Conservation (phyloP, 2,797 vertebrate genomes). For the Petrocephalus sullivani region DNA sequence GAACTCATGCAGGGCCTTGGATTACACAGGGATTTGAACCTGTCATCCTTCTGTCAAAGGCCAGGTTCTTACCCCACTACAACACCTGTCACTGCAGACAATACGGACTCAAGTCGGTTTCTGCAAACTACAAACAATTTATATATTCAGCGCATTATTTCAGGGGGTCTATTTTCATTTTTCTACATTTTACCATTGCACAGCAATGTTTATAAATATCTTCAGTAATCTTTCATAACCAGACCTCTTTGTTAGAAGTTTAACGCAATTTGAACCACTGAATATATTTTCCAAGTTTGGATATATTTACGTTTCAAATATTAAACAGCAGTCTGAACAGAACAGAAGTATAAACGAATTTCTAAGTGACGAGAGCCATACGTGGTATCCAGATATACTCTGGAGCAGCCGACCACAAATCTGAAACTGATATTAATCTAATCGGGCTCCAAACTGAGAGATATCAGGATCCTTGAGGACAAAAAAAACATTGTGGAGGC, state of each 20-base stretch:
- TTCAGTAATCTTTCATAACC: not conserved
- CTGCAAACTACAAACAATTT: not conserved
- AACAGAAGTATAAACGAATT: not conserved
- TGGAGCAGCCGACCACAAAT: not conserved
- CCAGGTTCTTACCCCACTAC: too few species aligned
- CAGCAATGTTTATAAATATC: not conserved
- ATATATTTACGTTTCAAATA: not conserved
- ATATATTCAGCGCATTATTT: not conserved
- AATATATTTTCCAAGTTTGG: not conserved
- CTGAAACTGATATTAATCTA: not conserved
- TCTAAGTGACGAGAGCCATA: conserved; percentile 15
- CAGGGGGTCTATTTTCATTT: not conserved
- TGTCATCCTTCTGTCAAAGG: not conserved
- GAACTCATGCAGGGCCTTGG: not conserved
- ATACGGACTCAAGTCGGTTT: not conserved
- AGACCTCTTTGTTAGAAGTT: not conserved
- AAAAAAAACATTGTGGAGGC: not conserved
- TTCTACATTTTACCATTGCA: not conserved
- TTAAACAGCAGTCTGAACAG: not conserved
- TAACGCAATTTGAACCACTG: not conserved
- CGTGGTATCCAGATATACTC: not conserved
- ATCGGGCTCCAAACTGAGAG: not conserved
- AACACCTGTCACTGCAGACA: too few species aligned
- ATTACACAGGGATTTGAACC: not conserved
- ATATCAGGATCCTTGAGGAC: not conserved